Base-by-base conservation (phyloP, 2,113 vertebrate genomes). In the Triplophysa dalaica region DNA sequence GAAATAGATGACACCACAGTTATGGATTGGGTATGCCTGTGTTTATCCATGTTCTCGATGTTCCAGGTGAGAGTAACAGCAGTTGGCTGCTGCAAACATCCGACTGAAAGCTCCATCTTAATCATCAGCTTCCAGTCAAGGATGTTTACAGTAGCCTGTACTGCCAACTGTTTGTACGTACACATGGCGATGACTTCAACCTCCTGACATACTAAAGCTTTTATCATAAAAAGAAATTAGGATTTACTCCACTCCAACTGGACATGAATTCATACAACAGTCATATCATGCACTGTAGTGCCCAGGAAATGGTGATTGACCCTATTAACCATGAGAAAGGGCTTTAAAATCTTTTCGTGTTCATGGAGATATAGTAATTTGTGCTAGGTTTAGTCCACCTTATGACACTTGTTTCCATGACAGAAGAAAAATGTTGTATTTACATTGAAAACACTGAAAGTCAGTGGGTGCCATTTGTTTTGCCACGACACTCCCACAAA, bases 11-110 rank as follows among this genome's bases (percentile, higher is more conserved):
- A 6, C 5, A 16, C 16, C 50, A 4, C 13, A 4, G n/a, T 17
- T 9, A n/a, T 58, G 8, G 8, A 9, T 16, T 9, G 8, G 54
- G 17, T 2, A 6, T 58, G 13, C 16, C 8, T n/a, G 17, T 3
- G 54, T 21, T 2, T 68, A 4, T 84, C 8, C 10, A 48, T 61
- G 29, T 41, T 70, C 22, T 12, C 60, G 38, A 56, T 4, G 14
- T 48, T 70, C 16, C 5, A 21, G 69, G 76, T 56, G 94, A 92
- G 88, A 95, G 92, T 92, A 90, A 92, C 91, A 94, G 92, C 97
- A 98, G 95, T 93, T 89, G 93, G 96, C 96, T 96, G 95, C 94
- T 97, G 96, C 95, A 98, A 98, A 98, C 97, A 99, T 98, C 96
- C 93, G 96, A 98, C 97, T 98, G 97, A 98, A 98, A 98, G 97